phyloP scores from a whole-genome alignment of 2,888 invertebrate genomes.

The Ophion costatus region DNA sequence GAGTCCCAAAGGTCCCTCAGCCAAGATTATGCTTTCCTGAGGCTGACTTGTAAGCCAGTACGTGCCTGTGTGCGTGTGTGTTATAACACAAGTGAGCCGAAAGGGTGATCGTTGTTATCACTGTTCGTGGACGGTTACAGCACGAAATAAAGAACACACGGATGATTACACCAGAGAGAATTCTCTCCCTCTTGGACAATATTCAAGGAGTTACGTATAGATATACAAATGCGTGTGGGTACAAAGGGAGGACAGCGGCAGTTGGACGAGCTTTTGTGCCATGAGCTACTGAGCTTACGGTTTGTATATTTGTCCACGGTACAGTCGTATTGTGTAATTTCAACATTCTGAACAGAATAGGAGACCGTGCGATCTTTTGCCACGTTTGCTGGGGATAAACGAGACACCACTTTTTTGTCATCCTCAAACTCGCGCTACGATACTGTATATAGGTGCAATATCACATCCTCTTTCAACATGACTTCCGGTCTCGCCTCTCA shows the following conservation, averaged over 20 bases:
- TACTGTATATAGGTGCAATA: slow-evolving; percentile 4
- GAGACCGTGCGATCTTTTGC: slow-evolving; percentile 47
- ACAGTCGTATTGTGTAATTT: slow-evolving; percentile 36
- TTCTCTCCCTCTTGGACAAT: slow-evolving; percentile 32
- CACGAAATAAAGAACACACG: slow-evolving; percentile 45
- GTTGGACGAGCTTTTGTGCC: slow-evolving; percentile 44
- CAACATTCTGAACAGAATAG: slow-evolving; percentile 3
- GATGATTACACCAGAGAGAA: slow-evolving; percentile 51
- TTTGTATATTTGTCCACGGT: slow-evolving; percentile 32
- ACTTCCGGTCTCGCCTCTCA: slow-evolving; percentile 36
- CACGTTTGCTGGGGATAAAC: slow-evolving; percentile 51
- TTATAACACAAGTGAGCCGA: slow-evolving; percentile 9
- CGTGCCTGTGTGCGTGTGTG: neutral
- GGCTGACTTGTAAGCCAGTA: neutral
- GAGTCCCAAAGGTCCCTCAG: slow-evolving; percentile 16
- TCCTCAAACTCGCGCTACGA: slow-evolving; percentile 16
- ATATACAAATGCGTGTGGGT: slow-evolving; percentile 1
- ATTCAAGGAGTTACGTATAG: slow-evolving; percentile 20
- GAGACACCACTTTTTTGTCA: slow-evolving; percentile 31
- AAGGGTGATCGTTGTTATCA: slow-evolving; percentile 40
- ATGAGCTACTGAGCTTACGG: slow-evolving; percentile 40
- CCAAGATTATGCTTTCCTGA: slow-evolving; percentile 28
- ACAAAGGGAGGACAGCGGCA: neutral
- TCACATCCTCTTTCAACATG: slow-evolving; percentile 41
- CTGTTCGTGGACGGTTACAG: slow-evolving; percentile 28